A percentile compares a stretch with the other conserved stretches of the same genome.
Conservation (phyloP, 2,797 vertebrate genomes). For the Gymnoscopelus braueri region DNA sequence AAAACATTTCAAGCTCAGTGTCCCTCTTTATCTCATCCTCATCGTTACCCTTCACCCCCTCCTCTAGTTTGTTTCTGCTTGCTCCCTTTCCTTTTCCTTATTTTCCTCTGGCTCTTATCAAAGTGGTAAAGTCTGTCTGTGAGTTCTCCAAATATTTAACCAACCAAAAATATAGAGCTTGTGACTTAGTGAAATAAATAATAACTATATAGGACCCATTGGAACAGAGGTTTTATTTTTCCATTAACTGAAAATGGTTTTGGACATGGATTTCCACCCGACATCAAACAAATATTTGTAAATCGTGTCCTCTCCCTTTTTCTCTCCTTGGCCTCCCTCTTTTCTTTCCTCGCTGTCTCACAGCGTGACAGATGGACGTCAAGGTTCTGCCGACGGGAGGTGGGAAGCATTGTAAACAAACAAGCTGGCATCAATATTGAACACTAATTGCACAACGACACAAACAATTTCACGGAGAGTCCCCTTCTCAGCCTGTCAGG, state of each 20-base stretch:
- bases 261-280: too few relatives aligned
- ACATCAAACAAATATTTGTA: too few relatives aligned
- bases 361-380: slow-evolving; percentile 70
- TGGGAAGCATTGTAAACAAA: slow-evolving; percentile 70
- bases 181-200: too few relatives aligned
- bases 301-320: slow-evolving; percentile 35
- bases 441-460: slow-evolving; percentile 72
- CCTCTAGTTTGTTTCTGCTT: slow-evolving; percentile 27
- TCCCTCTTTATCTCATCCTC: slow-evolving; percentile 18
- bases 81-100: neutral
- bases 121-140: too few relatives aligned
- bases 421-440: slow-evolving; percentile 67
- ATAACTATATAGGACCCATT: too few relatives aligned
- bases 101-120: neutral
- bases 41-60: slow-evolving; percentile 4
- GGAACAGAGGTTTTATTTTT: too few relatives aligned
- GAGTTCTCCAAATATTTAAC: too few relatives aligned
- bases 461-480: slow-evolving; percentile 54
- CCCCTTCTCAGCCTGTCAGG: slow-evolving; percentile 44
- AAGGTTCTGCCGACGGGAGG: slow-evolving; percentile 60
- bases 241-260: too few relatives aligned
- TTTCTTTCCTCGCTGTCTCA: slow-evolving; percentile 33
- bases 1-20: slow-evolving; percentile 41
- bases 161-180: too few relatives aligned
- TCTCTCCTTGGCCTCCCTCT: slow-evolving; percentile 46